These are phyloP conservation scores for Perca fluviatilis DNA, from an alignment of 2,113 vertebrate genomes.

Conservation along the genomic window DNA sequence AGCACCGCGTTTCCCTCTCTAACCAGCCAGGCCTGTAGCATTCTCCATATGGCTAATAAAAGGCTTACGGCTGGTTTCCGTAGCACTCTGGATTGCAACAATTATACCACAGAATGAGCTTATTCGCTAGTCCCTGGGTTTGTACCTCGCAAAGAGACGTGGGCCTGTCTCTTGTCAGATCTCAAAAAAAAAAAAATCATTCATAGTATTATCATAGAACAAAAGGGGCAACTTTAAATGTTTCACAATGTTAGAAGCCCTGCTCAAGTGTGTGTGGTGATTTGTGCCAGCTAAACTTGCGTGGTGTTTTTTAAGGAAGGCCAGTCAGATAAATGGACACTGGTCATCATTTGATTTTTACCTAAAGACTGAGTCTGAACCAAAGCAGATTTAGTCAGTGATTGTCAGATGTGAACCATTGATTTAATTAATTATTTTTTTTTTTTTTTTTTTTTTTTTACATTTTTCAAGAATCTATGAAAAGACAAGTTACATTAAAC, in stretches of 20 bases:
- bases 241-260: conserved; percentile 11
- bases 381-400: background rate
- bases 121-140: conserved; percentile 54
- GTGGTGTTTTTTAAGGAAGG: background rate
- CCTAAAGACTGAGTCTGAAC: background rate
- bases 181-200: conserved; percentile 28
- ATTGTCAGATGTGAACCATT: background rate
- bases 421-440: background rate
- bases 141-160: conserved; percentile 39
- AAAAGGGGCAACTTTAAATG: conserved; percentile 1
- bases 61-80: conserved; percentile 68
- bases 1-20: conserved; percentile 60
- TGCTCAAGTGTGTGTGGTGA: background rate
- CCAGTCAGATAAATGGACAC: background rate
- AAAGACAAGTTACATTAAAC: background rate
- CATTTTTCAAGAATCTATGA: background rate
- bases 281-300: background rate
- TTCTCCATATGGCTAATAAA: conserved; percentile 81
- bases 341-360: background rate
- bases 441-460: background rate
- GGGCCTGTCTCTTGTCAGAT: conserved; percentile 49
- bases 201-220: conserved; percentile 14
- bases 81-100: conserved; percentile 75
- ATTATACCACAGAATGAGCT: conserved; percentile 70
- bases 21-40: conserved; percentile 71